Evolutionary conservation across 2,888 invertebrate genomes (phyloP), one percentile per base, ranked within the genome.

Genomic region (Cynaeus angustus): DNA sequence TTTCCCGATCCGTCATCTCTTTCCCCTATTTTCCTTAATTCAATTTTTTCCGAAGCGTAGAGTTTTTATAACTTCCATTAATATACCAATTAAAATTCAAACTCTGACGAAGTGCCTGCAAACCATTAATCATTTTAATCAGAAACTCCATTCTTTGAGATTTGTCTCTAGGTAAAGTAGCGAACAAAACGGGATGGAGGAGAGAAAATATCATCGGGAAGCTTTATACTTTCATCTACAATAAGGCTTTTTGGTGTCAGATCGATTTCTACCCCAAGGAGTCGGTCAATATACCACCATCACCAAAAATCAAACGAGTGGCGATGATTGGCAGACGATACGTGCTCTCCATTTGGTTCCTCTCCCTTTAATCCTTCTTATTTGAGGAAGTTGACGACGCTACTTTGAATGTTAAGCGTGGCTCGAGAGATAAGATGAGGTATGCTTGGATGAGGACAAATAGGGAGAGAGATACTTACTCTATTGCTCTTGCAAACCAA

Each of bases 81-180:
- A 55, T 55, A 55, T 37, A 16, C 33, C 55, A 55, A 55, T 55
- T 55, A 55, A 55, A 55, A 55, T 55, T 55, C 41, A 55, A 52
- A 52, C 33, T 52, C 13, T 52, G 52, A 33, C 33, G 30, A 55
- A 55, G 55, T 38, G 38, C 38, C 38, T 14, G 37, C 33, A 21
- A 16, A 21, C 14, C 55, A 55, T 55, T 38, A 55, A 55, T 55
- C 55, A 55, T 38, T 55, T 38, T 55, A 38, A 55, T 55, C 55
- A 55, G 55, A 55, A 37, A 16, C 6, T 43, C 43, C 43, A 12
- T 12, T 6, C 43, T 12, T 3, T 12, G 12, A 13, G 43, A 43
- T 43, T 12, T 43, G 6, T 43, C 10, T 10, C 12, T 43, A 13
- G 1, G 13, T 12, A 8, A 48, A 46, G 30, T 50, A 6, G 7